Percentiles rank a stretch among this genome's conserved stretches.
Conservation (phyloP, 2,888 invertebrate species). For the Villa cingulata region DNA sequence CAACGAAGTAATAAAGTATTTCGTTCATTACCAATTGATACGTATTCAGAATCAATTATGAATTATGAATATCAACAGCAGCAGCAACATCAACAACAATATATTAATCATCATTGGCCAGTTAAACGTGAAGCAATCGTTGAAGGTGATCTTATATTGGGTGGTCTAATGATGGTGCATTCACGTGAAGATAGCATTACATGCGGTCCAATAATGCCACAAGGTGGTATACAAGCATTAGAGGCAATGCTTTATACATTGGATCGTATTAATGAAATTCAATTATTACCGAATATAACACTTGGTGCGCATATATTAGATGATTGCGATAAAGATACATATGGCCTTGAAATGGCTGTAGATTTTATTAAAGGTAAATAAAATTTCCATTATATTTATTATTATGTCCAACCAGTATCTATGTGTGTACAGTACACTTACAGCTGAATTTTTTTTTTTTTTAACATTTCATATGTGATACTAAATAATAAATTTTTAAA, state of each 20-base stretch:
- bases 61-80: too few species aligned
- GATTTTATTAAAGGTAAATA: constrained; percentile 80
- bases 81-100: background rate
- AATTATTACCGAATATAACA: constrained; percentile 52
- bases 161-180: constrained; percentile 88
- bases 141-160: constrained; percentile 69
- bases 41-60: constrained; percentile 11
- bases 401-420: too few species aligned
- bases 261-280: constrained; percentile 52
- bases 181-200: constrained; percentile 64
- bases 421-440: too few species aligned
- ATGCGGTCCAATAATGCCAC: constrained; percentile 82
- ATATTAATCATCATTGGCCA: constrained; percentile 44
- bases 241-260: constrained; percentile 82
- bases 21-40: constrained; percentile 25
- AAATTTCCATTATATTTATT: too few species aligned
- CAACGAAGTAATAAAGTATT: constrained; percentile 17
- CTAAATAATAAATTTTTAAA: too few species aligned
- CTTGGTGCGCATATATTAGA: constrained; percentile 78
- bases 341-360: constrained; percentile 82
- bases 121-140: constrained; percentile 67
- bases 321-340: constrained; percentile 86
- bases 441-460: too few species aligned
- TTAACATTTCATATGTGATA: too few species aligned
- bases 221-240: constrained; percentile 71